These are phyloP conservation scores for Halocynthia roretzi DNA, from an alignment of 23 tunicate genomes.

Conservation along the genomic window DNA sequence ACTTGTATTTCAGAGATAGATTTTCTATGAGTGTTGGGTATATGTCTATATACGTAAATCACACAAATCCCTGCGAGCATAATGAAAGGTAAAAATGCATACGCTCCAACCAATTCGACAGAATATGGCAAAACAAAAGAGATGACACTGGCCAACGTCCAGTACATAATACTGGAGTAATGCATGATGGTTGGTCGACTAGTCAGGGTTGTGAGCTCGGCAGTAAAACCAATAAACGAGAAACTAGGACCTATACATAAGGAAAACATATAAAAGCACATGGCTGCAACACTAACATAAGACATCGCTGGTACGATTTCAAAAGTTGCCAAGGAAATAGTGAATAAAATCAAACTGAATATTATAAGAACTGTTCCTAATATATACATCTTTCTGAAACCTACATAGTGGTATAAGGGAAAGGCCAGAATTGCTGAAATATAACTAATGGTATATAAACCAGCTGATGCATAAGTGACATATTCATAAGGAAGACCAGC, in stretches of 20 bases:
- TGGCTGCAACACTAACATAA: slow-evolving; percentile 14
- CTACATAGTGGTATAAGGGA: slow-evolving; percentile 4
- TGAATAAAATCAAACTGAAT: slow-evolving; percentile 10
- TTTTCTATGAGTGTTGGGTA: too few relatives aligned
- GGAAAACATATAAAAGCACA: slow-evolving; percentile 14
- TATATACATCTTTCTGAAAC: slow-evolving; percentile 11
- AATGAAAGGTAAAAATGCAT: slow-evolving; percentile 33
- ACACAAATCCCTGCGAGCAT: neutral
- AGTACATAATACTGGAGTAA: slow-evolving; percentile 14
- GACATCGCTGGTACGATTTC: slow-evolving; percentile 6
- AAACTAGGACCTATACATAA: slow-evolving; percentile 13
- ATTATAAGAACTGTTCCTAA: slow-evolving; percentile 4
- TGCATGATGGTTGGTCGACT: slow-evolving; percentile 31
- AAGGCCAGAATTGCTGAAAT: neutral
- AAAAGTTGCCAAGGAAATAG: slow-evolving; percentile 5
- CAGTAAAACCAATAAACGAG: slow-evolving; percentile 19
- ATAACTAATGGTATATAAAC: neutral
- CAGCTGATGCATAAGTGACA: slow-evolving; percentile 8
- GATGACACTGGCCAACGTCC: slow-evolving; percentile 23
- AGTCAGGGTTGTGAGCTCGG: slow-evolving; percentile 31
- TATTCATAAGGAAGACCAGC: slow-evolving; percentile 9
- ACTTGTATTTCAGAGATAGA: too few relatives aligned
- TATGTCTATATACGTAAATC: too few relatives aligned
- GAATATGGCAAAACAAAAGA: slow-evolving; percentile 39
- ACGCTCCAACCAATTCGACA: slow-evolving; percentile 18